Conservation (phyloP, 2,888 invertebrate genomes). For the Calliphora vomitoria region DNA sequence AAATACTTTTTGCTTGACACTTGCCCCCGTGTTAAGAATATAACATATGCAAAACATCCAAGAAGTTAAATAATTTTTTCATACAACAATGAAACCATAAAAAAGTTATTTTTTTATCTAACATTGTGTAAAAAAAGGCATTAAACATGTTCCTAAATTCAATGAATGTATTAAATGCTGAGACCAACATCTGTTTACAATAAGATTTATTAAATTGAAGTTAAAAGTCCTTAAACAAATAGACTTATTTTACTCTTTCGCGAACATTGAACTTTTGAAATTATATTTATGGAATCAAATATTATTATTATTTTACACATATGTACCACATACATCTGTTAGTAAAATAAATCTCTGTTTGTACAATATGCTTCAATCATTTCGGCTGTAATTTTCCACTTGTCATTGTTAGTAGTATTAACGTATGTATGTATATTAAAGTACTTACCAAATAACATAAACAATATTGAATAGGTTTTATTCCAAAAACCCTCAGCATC, state of each 20-base stretch:
- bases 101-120: not conserved
- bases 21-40: too few relatives aligned
- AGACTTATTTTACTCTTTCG: too few relatives aligned
- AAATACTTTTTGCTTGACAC: too few relatives aligned
- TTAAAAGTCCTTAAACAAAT: constrained; percentile 9
- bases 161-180: not conserved
- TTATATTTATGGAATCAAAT: not conserved
- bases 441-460: constrained; percentile 90
- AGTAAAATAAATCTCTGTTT: not conserved
- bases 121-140: not conserved
- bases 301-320: not conserved
- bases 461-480: constrained; percentile 90
- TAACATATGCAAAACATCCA: too few relatives aligned
- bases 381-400: constrained; percentile 12
- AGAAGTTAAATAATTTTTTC: too few relatives aligned
- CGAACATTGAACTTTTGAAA: constrained; percentile 2
- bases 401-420: not conserved
- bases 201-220: constrained; percentile 7
- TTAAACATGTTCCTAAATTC: constrained; percentile 1
- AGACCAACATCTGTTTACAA: not conserved
- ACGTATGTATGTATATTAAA: not conserved
- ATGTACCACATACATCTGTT: not conserved
- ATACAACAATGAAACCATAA: too few relatives aligned
- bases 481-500: constrained; percentile 88
- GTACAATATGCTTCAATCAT: not conserved